A percentile compares a stretch with the other conserved stretches of the same genome.
phyloP scores from a whole-genome alignment of 2,113 vertebrate genomes.

The Excalfactoria chinensis region DNA sequence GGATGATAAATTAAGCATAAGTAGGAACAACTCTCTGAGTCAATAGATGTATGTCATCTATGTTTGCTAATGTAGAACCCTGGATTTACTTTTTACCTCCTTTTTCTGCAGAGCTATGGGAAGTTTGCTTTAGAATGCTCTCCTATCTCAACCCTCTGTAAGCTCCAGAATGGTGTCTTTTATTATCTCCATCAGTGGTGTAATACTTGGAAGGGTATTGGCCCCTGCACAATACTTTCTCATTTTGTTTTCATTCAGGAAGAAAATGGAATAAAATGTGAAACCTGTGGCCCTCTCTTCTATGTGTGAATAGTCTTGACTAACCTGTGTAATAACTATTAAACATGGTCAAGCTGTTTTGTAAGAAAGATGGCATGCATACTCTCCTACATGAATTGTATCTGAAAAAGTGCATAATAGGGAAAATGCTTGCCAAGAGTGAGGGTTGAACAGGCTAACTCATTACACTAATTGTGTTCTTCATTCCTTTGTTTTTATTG shows the following conservation, averaged over 20 bases:
- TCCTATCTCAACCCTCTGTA: background rate
- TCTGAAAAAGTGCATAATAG: background rate
- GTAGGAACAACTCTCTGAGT: background rate
- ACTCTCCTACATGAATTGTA: background rate
- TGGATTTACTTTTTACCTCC: background rate
- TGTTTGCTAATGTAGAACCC: background rate
- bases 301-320: background rate
- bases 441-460: slow-evolving; percentile 15
- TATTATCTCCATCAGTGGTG: background rate
- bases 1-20: slow-evolving; percentile 12
- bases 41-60: background rate
- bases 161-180: background rate
- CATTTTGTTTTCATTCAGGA: background rate
- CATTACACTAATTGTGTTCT: slow-evolving; percentile 6
- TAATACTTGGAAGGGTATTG: background rate
- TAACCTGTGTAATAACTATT: background rate
- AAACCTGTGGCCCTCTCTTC: background rate
- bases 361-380: background rate
- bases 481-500: slow-evolving; percentile 40
- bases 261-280: background rate
- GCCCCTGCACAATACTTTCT: background rate
- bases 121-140: background rate
- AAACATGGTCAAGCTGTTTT: background rate
- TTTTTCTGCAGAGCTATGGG: background rate
- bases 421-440: slow-evolving; percentile 27